Base-by-base conservation (phyloP, 2,113 vertebrate species). In the Marcusenius ussheri region DNA sequence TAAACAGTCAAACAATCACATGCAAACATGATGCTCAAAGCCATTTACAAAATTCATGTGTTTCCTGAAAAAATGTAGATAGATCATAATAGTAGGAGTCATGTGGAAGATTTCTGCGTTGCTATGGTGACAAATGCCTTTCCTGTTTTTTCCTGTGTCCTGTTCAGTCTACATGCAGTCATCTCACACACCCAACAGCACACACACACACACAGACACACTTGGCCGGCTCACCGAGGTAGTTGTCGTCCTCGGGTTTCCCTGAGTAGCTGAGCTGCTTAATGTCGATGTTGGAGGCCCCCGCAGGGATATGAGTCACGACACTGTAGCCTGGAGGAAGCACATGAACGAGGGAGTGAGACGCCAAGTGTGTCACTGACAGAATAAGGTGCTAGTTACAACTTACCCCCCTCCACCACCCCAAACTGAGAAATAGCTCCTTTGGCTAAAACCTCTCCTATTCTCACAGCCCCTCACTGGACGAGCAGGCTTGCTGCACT, bases 231-330 rank as follows among this genome's bases (percentile, higher is more conserved):
- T 87, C 50, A 87, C 85, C 85, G 31, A 87, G 85, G 50, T 87
- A 87, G 85, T 87, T 87, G 85, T 87, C 85, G 13, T 87, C 85
- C 50, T 87, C 85, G 0, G 85, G 85, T 39, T 87, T 87, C 49
- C 85, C 85, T 31, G 85, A 87, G 85, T 87, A 53, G 50, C 85
- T 87, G 50, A 51, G 85, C 85, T 87, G 85, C 85, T 17, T 87
- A 39, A 87, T 53, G 50, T 87, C 85, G 9, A 87, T 87, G n/a
- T 87, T 53, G 47, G 85, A 53, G 50, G 85, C 85, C 27, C 85
- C 85, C 7, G 50, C 85, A 87, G 85, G 85, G 27, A 87, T 87
- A 21, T 51, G 85, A 53, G 50, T 53, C 49, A 87, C 85, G 13
- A 53, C 85, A 53, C 85, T 87, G 85, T 87, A 87, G 49, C 85